Conservation (phyloP, 1,140 invertebrate species). For the Drosophila kurseongensis region DNA sequence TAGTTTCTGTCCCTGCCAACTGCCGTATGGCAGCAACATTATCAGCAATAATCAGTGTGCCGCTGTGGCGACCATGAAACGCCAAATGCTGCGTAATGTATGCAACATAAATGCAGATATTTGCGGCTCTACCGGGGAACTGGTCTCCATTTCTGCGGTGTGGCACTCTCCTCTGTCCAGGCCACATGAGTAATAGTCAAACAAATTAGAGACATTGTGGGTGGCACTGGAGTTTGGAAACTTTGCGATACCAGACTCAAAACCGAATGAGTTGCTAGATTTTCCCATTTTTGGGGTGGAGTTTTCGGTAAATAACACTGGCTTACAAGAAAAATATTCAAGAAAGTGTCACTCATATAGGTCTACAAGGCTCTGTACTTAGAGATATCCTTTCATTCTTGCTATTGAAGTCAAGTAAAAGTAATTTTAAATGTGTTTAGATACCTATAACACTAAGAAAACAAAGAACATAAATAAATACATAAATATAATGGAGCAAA, state of each 20-base stretch:
- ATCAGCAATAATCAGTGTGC: conserved; percentile 71
- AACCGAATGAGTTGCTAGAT: conserved; percentile 13
- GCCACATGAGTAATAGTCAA: conserved; percentile 35
- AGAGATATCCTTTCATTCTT: no score
- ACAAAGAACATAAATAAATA: no score
- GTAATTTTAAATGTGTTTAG: no score
- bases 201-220: conserved; percentile 17
- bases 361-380: no score
- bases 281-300: neutral
- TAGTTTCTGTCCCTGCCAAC: conserved; percentile 25
- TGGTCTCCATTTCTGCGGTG: conserved; percentile 18
- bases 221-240: neutral
- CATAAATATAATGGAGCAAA: neutral
- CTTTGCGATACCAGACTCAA: neutral
- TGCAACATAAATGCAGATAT: conserved; percentile 72
- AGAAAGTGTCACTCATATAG: neutral
- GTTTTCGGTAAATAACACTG: neutral
- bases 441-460: no score
- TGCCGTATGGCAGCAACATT: conserved; percentile 58
- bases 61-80: conserved; percentile 49
- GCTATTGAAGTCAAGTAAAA: no score
- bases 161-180: neutral
- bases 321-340: neutral
- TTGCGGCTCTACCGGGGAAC: conserved; percentile 33
- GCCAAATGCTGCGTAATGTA: conserved; percentile 74